These are phyloP conservation scores for Lamprotornis superbus DNA, from an alignment of 2,113 vertebrate genomes.

Conservation along the genomic window DNA sequence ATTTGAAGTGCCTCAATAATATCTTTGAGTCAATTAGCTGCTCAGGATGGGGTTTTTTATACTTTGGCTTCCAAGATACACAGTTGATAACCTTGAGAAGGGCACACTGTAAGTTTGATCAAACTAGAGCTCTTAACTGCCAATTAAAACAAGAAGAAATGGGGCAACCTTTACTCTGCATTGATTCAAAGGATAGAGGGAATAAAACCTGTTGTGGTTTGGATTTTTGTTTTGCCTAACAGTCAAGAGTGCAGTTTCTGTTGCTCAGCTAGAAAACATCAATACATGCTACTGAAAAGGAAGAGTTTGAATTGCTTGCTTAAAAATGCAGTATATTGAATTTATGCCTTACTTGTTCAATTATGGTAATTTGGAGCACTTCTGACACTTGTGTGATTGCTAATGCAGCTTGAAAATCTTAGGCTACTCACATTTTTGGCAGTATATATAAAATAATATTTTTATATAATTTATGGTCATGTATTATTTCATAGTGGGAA, in stretches of 20 bases:
- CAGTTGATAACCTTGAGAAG: not conserved
- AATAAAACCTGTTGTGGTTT: not conserved
- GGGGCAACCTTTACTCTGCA: not conserved
- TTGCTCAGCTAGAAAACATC: constrained; percentile 10
- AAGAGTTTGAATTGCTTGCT: not conserved
- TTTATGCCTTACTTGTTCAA: constrained; percentile 22
- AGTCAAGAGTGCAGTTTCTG: constrained; percentile 1
- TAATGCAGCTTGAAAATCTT: not conserved
- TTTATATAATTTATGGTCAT: not conserved
- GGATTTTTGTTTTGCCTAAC: not conserved
- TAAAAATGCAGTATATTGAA: constrained; percentile 25
- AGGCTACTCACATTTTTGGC: not conserved
- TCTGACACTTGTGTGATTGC: not conserved
- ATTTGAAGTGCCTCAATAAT: not conserved
- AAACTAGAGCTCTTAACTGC: constrained; percentile 10
- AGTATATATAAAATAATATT: not conserved
- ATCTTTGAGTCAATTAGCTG: not conserved
- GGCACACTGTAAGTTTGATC: not conserved
- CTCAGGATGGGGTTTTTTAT: not conserved
- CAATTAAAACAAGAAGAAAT: constrained; percentile 32
- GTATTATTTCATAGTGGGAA: not conserved
- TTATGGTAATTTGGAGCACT: constrained; percentile 26
- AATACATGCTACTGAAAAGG: not conserved
- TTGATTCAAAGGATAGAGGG: not conserved
- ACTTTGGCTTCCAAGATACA: not conserved